phyloP scores from a whole-genome alignment of 2,797 vertebrate species.

The Bradypodion ventrale region DNA sequence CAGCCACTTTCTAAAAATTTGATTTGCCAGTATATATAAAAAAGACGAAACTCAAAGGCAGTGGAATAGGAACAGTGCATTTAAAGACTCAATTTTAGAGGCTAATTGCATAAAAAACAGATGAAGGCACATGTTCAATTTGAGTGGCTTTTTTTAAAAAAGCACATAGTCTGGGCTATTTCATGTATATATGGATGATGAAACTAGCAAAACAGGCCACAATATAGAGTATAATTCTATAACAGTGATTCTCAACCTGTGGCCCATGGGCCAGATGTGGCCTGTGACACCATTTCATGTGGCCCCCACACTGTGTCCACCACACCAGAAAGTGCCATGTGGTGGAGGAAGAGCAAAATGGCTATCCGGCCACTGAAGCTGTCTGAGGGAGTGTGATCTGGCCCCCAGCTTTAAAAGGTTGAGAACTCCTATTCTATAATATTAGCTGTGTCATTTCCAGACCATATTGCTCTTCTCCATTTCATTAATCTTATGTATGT shows the following conservation, averaged over 20 bases:
- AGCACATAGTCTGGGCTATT: conserved; percentile 59
- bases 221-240: conserved; percentile 26
- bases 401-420: no score
- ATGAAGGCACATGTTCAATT: conserved; percentile 66
- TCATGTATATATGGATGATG: conserved; percentile 36
- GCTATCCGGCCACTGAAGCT: no score
- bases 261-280: no score
- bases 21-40: background rate
- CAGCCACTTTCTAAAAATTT: conserved; percentile 37
- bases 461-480: conserved; percentile 5
- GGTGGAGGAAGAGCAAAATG: no score
- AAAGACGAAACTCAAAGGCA: background rate
- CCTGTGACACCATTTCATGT: no score
- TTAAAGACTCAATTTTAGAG: conserved; percentile 45
- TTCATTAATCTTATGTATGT: background rate
- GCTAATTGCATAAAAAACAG: conserved; percentile 61
- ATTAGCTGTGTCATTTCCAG: conserved; percentile 1
- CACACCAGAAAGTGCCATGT: no score
- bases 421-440: no score
- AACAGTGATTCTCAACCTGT: no score
- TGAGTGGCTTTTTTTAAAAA: conserved; percentile 46
- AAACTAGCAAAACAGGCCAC: conserved; percentile 55
- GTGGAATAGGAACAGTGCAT: background rate
- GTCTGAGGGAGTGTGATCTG: no score
- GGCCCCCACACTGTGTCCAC: no score